Conservation (phyloP, 2,888 invertebrate species). For the Acanthosepion esculentum region DNA sequence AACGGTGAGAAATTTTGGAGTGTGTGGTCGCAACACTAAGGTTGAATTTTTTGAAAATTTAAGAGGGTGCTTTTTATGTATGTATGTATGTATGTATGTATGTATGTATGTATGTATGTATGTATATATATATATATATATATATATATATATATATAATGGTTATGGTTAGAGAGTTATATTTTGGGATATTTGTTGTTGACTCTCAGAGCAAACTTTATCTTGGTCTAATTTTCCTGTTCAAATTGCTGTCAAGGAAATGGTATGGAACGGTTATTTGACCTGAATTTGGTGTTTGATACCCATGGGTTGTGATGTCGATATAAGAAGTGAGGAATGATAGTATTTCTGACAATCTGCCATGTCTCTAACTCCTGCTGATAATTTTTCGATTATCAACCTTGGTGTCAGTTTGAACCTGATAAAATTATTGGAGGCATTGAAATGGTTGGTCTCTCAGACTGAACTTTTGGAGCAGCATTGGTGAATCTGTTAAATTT, state of each 20-base stretch:
- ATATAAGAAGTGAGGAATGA: background rate
- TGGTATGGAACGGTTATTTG: background rate
- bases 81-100: too few species aligned
- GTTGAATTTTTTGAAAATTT: too few species aligned
- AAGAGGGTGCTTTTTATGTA: too few species aligned
- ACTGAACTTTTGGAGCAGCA: background rate
- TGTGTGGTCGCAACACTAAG: too few species aligned
- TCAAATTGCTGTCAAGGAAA: background rate
- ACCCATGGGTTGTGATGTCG: background rate
- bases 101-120: too few species aligned
- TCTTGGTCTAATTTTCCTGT: background rate
- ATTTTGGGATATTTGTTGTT: too few species aligned
- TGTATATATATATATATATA: too few species aligned
- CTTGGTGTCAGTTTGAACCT: background rate
- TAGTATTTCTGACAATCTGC: constrained; percentile 33
- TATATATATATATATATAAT: too few species aligned
- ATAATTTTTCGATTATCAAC: background rate
- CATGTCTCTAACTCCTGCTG: background rate
- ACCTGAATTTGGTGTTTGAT: background rate
- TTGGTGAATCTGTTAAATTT: background rate
- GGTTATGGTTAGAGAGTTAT: too few species aligned
- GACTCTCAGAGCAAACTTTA: too few species aligned
- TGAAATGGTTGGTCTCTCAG: constrained; percentile 4
- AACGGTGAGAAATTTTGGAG: too few species aligned
- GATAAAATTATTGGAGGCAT: background rate